phyloP scores from a whole-genome alignment of 2,113 vertebrate species.

The Willisornis vidua region DNA sequence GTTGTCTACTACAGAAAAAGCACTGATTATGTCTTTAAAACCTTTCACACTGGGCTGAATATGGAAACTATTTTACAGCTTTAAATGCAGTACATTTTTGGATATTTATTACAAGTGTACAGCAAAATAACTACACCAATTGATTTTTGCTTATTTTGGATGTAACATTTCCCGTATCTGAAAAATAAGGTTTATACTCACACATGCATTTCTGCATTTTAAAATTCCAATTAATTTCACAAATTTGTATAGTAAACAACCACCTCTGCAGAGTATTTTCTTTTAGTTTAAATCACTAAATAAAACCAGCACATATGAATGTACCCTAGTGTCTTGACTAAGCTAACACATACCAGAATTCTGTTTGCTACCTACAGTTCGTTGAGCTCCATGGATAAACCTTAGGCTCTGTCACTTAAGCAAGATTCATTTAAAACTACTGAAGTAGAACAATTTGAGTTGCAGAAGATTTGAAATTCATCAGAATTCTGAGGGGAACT shows the following conservation, averaged over 20 bases:
- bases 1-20: not conserved
- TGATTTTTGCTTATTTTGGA: not conserved
- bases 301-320: not conserved
- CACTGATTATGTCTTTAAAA: not conserved
- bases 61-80: not conserved
- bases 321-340: not conserved
- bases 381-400: accelerated
- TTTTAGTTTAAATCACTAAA: not conserved
- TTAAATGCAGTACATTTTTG: not conserved
- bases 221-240: not conserved
- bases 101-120: not conserved
- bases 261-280: not conserved
- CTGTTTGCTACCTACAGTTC: not conserved
- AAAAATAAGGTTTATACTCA: not conserved
- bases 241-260: not conserved
- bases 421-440: not conserved
- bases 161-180: not conserved
- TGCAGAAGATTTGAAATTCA: not conserved
- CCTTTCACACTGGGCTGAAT: not conserved
- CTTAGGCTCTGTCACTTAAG: not conserved
- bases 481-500: not conserved
- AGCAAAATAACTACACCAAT: not conserved
- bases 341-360: not conserved
- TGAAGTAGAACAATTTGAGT: not conserved
- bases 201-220: not conserved